phyloP scores from a whole-genome alignment of 1,140 invertebrate genomes.

The Papilio glaucus region DNA sequence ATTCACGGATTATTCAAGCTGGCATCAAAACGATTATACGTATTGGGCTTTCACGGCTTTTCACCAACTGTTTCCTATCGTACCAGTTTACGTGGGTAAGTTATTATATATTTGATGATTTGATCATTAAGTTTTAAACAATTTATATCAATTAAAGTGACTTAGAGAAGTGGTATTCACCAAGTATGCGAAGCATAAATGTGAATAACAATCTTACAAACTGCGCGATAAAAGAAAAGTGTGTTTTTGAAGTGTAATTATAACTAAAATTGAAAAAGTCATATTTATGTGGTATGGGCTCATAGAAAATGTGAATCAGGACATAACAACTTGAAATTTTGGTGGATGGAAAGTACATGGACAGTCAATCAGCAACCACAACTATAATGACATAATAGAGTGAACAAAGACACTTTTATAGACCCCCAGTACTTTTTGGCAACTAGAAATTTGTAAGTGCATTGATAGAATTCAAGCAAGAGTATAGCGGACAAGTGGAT shows the following conservation, averaged over 20 bases:
- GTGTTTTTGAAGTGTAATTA: constrained; percentile 6
- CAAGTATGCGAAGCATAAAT: not conserved
- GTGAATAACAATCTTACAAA: not conserved
- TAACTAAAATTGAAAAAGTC: not conserved
- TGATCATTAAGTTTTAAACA: not conserved
- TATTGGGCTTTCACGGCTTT: constrained; percentile 67
- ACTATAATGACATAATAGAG: no score
- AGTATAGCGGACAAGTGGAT: no score
- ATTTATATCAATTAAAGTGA: not conserved
- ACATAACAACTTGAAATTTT: no score
- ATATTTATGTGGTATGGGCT: no score
- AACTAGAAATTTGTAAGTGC: no score
- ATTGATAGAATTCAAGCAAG: no score
- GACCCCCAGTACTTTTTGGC: no score
- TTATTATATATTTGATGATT: constrained; percentile 25
- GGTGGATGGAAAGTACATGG: no score
- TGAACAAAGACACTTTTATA: no score
- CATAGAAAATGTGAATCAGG: no score
- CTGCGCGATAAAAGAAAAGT: not conserved
- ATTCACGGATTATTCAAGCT: constrained; percentile 59
- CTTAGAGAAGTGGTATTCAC: not conserved
- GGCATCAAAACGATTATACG: constrained; percentile 68
- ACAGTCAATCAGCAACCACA: no score
- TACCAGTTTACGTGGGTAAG: constrained; percentile 64
- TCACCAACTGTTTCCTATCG: constrained; percentile 59